phyloP scores from a whole-genome alignment of 2,113 vertebrate species.

The Gasterosteus nipponicus region DNA sequence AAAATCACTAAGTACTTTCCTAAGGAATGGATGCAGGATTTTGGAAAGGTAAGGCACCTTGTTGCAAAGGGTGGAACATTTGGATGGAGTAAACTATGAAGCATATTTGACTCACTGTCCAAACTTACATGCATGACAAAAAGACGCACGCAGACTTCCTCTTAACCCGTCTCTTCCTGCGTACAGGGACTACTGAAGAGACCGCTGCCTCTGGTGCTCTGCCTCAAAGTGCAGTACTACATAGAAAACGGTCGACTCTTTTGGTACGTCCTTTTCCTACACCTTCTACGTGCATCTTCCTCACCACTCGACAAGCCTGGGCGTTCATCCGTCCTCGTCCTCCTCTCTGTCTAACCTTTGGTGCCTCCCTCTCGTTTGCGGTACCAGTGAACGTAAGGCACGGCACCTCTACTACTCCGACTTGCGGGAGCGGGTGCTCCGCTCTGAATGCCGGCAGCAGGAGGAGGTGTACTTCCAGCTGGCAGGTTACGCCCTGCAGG shows the following conservation, averaged over 20 bases:
- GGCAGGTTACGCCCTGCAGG: slow-evolving; percentile 88
- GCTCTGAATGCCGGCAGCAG: slow-evolving; percentile 86
- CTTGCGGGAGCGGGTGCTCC: slow-evolving; percentile 86
- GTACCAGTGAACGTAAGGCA: slow-evolving; percentile 84
- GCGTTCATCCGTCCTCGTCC: slow-evolving; percentile 17
- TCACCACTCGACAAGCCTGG: neutral
- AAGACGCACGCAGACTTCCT: slow-evolving; percentile 12
- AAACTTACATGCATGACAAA: slow-evolving; percentile 30
- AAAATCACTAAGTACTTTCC: slow-evolving; percentile 90
- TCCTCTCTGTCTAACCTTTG: slow-evolving; percentile 16
- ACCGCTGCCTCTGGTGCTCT: slow-evolving; percentile 83
- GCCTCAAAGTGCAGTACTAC: slow-evolving; percentile 90
- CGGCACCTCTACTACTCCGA: slow-evolving; percentile 88
- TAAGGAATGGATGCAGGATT: slow-evolving; percentile 89
- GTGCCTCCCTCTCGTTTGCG: neutral
- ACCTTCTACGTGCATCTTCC: neutral
- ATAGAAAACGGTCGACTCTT: slow-evolving; percentile 90
- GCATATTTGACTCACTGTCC: slow-evolving; percentile 2
- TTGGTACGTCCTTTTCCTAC: slow-evolving; percentile 77
- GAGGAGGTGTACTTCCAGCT: slow-evolving; percentile 94
- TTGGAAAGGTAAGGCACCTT: slow-evolving; percentile 78
- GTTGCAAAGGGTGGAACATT: neutral
- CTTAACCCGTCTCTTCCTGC: slow-evolving; percentile 27
- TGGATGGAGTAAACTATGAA: neutral
- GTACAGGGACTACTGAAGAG: slow-evolving; percentile 81